Percentiles rank a stretch among this genome's conserved stretches.
phyloP scores from a whole-genome alignment of 2,888 invertebrate genomes.

The Terebella lapidaria region DNA sequence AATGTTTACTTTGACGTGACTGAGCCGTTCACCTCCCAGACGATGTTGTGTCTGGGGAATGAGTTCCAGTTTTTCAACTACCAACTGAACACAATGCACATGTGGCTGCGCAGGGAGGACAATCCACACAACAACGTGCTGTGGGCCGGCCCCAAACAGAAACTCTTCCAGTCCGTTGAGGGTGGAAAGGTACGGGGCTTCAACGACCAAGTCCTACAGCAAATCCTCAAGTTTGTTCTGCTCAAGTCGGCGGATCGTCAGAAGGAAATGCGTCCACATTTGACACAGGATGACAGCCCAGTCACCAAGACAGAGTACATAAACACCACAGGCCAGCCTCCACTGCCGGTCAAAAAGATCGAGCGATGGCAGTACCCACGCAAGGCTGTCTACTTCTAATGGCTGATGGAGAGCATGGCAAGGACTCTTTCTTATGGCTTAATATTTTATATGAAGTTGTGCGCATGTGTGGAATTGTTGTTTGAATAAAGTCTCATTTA shows the following conservation, averaged over 20 bases:
- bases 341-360: constrained; percentile 5
- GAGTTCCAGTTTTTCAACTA: constrained; percentile 81
- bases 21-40: constrained; percentile 85
- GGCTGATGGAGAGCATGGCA: no score
- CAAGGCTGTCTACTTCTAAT: constrained; percentile 24
- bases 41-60: constrained; percentile 81
- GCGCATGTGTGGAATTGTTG: no score
- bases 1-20: constrained; percentile 83
- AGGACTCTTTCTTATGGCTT: no score
- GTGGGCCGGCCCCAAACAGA: constrained; percentile 69
- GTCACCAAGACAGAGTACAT: constrained; percentile 9
- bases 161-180: constrained; percentile 71
- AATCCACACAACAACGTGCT: constrained; percentile 75
- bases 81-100: constrained; percentile 79
- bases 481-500: no score
- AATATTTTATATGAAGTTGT: no score
- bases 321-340: constrained; percentile 21
- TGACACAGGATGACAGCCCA: constrained; percentile 56
- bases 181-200: constrained; percentile 60
- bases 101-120: constrained; percentile 56
- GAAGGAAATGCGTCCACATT: constrained; percentile 69
- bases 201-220: constrained; percentile 72
- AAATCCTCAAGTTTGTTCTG: constrained; percentile 69
- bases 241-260: constrained; percentile 49
- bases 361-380: constrained; percentile 26